These are phyloP conservation scores for Erythrocebus patas DNA, from an alignment of 2,113 vertebrate genomes.

Conservation along the genomic window DNA sequence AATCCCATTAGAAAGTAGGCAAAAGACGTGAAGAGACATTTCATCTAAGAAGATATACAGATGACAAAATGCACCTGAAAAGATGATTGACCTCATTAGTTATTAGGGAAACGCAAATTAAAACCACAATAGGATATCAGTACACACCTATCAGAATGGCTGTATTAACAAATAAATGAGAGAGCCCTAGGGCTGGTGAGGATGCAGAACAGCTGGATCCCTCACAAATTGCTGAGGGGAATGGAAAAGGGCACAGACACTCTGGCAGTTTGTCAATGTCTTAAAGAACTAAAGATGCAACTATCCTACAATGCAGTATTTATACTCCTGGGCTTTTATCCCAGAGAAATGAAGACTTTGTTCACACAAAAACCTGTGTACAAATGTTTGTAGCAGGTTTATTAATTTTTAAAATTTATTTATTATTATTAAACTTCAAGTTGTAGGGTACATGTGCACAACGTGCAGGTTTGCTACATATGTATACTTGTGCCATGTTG, in stretches of 20 bases:
- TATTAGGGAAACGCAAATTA: background rate
- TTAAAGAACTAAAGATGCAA: background rate
- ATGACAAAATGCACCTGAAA: background rate
- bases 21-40: background rate
- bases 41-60: background rate
- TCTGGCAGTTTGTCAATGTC: background rate
- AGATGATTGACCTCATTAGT: background rate
- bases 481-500: no score
- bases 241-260: background rate
- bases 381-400: background rate
- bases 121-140: background rate
- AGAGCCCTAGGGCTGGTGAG: background rate
- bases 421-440: no score
- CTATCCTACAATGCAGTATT: background rate
- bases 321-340: background rate
- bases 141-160: background rate
- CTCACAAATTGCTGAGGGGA: background rate
- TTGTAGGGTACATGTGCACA: no score
- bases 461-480: no score
- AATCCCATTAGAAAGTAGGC: background rate
- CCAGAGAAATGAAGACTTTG: constrained; percentile 5
- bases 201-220: background rate
- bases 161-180: background rate
- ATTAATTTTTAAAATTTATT: background rate
- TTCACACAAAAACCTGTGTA: background rate